phyloP scores from a whole-genome alignment of 2,113 vertebrate genomes.

The Eleginops maclovinus region DNA sequence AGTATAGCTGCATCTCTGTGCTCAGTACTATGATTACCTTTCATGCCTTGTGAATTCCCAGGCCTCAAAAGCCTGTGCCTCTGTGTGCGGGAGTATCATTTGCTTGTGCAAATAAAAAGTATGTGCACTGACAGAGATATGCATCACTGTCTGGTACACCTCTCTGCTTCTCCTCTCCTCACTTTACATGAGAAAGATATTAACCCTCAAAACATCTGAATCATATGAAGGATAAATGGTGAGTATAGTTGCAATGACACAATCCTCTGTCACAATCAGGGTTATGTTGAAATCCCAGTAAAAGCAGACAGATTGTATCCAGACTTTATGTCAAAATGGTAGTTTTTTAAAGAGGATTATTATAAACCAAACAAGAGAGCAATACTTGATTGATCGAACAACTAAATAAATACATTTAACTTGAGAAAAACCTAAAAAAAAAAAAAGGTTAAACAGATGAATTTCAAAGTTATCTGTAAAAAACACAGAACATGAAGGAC shows the following conservation, averaged over 20 bases:
- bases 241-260: not conserved
- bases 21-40: not conserved
- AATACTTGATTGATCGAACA: not conserved
- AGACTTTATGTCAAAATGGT: not conserved
- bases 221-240: too few relatives aligned
- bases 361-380: not conserved
- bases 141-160: not conserved
- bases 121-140: slow-evolving; percentile 22
- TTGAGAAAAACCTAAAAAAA: not conserved
- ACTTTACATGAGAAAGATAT: slow-evolving; percentile 12
- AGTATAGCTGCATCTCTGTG: not conserved
- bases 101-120: slow-evolving; percentile 55
- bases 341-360: not conserved
- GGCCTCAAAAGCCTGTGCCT: slow-evolving; percentile 1
- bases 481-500: not conserved
- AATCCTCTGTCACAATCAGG: not conserved
- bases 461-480: too few relatives aligned
- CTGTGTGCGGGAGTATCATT: slow-evolving; percentile 39
- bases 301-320: not conserved
- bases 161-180: not conserved
- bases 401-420: not conserved
- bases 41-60: not conserved
- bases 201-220: not conserved
- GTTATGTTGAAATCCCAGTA: not conserved
- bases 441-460: not conserved